Percentiles rank a stretch among this genome's conserved stretches.
Conservation (phyloP, 2,113 vertebrate genomes). For the Cyanoramphus novaezelandiae region DNA sequence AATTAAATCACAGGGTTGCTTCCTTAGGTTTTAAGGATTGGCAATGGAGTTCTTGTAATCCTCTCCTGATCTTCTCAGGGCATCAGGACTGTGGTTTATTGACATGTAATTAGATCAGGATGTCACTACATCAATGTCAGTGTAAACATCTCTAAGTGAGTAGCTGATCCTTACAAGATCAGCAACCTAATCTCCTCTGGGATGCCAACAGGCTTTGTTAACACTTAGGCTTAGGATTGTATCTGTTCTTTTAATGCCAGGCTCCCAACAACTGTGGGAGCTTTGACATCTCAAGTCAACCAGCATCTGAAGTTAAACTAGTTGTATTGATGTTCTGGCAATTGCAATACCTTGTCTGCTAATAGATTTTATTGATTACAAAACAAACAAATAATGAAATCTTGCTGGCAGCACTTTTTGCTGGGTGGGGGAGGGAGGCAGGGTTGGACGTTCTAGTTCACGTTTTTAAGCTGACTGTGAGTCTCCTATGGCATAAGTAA, state of each 20-base stretch:
- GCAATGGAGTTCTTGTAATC: constrained; percentile 73
- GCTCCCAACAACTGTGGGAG: background rate
- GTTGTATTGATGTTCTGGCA: background rate
- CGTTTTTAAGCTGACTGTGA: background rate
- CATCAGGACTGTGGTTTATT: constrained; percentile 81
- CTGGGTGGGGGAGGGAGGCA: rapidly evolving
- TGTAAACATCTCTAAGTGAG: constrained; percentile 78
- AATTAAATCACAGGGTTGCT: constrained; percentile 41
- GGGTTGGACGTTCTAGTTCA: background rate
- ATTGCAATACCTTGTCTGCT: background rate
- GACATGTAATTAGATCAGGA: constrained; percentile 88
- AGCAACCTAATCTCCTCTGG: constrained; percentile 84
- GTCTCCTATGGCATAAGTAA: background rate
- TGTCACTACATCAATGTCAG: constrained; percentile 83
- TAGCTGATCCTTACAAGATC: constrained; percentile 82
- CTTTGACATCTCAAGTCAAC: constrained; percentile 20
- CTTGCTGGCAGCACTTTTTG: background rate
- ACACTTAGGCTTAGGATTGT: constrained; percentile 53
- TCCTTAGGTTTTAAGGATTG: constrained; percentile 59
- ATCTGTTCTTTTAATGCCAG: constrained; percentile 37
- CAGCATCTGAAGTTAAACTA: background rate
- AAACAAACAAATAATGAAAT: background rate
- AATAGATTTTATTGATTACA: constrained; percentile 20
- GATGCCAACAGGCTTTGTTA: constrained; percentile 77
- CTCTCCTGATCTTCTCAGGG: constrained; percentile 75